These are phyloP conservation scores for Ptychoptera albimana DNA, from an alignment of 2,888 invertebrate species.

Conservation along the genomic window DNA sequence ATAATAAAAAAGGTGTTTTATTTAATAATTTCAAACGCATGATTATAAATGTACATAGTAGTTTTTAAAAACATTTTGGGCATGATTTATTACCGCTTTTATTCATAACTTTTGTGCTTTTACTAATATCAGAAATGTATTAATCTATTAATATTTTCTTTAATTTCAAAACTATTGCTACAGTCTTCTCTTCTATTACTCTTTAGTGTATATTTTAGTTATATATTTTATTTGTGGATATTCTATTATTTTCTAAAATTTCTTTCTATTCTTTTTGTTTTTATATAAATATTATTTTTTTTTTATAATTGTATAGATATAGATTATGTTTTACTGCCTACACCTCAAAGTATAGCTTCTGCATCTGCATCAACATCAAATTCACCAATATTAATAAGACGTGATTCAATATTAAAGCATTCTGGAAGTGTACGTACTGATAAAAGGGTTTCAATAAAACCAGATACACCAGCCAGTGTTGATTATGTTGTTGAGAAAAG, in stretches of 20 bases:
- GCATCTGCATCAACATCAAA: constrained; percentile 8
- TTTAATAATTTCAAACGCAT: too few relatives aligned
- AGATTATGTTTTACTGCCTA: constrained; percentile 11
- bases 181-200: too few relatives aligned
- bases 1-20: too few relatives aligned
- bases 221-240: too few relatives aligned
- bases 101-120: too few relatives aligned
- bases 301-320: not conserved
- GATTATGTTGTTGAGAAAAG: constrained; percentile 25
- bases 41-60: too few relatives aligned
- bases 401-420: constrained; percentile 29
- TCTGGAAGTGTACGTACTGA: constrained; percentile 16
- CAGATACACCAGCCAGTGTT: constrained; percentile 18
- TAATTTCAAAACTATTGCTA: too few relatives aligned
- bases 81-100: too few relatives aligned
- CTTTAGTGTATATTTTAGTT: too few relatives aligned
- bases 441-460: constrained; percentile 28
- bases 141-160: too few relatives aligned
- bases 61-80: too few relatives aligned
- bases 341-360: constrained; percentile 11
- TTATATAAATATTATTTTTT: not conserved
- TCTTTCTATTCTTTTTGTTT: not conserved
- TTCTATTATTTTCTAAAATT: not conserved
- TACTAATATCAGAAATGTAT: not conserved
- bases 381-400: constrained; percentile 19